A percentile compares a stretch with the other conserved stretches of the same genome.
phyloP scores from a whole-genome alignment of 2,797 vertebrate genomes.

The Catharus ustulatus region DNA sequence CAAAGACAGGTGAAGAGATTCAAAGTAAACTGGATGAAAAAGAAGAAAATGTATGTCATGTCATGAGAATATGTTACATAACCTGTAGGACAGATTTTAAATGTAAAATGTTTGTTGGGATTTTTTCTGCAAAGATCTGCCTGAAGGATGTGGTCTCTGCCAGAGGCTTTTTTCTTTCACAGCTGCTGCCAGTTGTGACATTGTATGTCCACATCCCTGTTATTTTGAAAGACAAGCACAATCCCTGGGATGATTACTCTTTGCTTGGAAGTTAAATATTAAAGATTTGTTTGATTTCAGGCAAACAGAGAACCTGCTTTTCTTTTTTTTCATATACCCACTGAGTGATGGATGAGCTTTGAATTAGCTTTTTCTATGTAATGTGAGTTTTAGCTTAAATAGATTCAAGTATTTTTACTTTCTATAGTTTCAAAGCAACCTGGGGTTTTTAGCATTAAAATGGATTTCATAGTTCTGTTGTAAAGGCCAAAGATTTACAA shows the following conservation, averaged over 20 bases:
- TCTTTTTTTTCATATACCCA: neutral
- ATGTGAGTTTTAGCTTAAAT: neutral
- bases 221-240: neutral
- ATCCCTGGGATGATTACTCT: neutral
- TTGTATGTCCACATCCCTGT: neutral
- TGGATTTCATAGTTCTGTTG: neutral
- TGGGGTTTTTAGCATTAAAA: neutral
- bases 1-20: conserved; percentile 77
- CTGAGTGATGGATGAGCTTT: neutral
- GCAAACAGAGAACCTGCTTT: neutral
- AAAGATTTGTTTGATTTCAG: neutral
- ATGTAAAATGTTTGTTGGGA: neutral
- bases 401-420: neutral
- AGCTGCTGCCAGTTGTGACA: neutral
- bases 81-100: neutral
- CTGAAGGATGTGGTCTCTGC: neutral
- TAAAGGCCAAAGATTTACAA: neutral
- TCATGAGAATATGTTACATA: neutral
- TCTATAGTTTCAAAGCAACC: neutral
- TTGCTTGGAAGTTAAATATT: neutral
- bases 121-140: neutral
- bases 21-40: conserved; percentile 79
- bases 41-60: conserved; percentile 81
- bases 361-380: neutral
- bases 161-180: neutral